Conservation (phyloP, 2,888 invertebrate genomes). For the Netelia melanura region DNA sequence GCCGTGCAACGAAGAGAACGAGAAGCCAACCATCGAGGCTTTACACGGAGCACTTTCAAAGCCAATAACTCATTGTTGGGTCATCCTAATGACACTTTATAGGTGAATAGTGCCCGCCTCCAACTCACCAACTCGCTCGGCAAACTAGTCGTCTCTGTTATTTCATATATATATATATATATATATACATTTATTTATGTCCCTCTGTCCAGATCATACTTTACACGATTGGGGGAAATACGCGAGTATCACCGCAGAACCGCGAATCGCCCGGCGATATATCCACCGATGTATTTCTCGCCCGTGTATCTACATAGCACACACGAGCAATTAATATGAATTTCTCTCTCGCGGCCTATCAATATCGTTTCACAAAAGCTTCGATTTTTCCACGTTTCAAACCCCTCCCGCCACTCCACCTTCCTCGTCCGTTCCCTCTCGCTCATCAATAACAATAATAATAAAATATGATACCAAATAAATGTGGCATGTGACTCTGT, state of each 20-base stretch:
- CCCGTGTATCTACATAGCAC: not conserved
- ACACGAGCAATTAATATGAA: not conserved
- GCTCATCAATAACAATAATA: slow-evolving; percentile 27
- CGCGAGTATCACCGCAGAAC: slow-evolving; percentile 38
- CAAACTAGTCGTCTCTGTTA: slow-evolving; percentile 30
- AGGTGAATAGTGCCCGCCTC: slow-evolving; percentile 68
- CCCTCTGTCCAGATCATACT: slow-evolving; percentile 69
- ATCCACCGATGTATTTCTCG: slow-evolving; percentile 9
- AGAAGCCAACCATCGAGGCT: slow-evolving; percentile 80
- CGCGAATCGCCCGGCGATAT: slow-evolving; percentile 2
- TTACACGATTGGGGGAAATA: slow-evolving; percentile 64
- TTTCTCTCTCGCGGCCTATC: not conserved
- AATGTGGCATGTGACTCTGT: not conserved
- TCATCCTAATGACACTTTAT: slow-evolving; percentile 81
- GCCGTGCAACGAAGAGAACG: slow-evolving; percentile 53
- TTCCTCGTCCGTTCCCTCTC: no score
- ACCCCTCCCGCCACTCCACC: no score
- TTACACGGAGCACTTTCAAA: slow-evolving; percentile 80
- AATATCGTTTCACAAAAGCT: slow-evolving; percentile 33
- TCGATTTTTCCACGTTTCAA: slow-evolving; percentile 8
- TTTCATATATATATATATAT: not conserved
- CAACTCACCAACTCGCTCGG: slow-evolving; percentile 36
- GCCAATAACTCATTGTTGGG: slow-evolving; percentile 82
- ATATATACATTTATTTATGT: slow-evolving; percentile 45
- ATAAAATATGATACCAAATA: slow-evolving; percentile 31